Evolutionary conservation across 2,888 invertebrate species (phyloP).

Genomic region (Flabesymbios commensalis): DNA sequence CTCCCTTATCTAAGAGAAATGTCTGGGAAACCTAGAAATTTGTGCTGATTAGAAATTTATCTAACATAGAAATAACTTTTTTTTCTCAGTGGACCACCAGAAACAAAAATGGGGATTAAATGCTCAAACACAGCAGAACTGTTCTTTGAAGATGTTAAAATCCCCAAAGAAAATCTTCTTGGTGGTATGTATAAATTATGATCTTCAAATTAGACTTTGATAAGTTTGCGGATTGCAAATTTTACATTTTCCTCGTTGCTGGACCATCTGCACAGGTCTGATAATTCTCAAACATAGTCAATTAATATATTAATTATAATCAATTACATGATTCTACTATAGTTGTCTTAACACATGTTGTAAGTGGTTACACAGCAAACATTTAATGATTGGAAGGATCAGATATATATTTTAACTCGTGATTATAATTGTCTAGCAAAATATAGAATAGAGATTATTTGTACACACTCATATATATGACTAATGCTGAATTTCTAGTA

Average conservation of each 20-base stretch:
- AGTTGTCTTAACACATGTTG: not conserved
- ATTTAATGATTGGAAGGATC: too few species aligned
- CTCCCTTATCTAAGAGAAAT: not conserved
- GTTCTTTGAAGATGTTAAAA: slow-evolving; percentile 68
- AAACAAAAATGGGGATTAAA: slow-evolving; percentile 67
- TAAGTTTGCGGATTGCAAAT: not conserved
- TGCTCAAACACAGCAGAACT: slow-evolving; percentile 64
- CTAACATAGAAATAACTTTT: too few species aligned
- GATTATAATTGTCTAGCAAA: too few species aligned
- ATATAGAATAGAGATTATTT: too few species aligned
- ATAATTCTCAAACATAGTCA: not conserved
- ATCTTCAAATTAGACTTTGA: not conserved
- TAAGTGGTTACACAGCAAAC: too few species aligned
- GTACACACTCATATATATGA: too few species aligned
- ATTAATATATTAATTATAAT: not conserved
- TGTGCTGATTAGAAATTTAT: too few species aligned
- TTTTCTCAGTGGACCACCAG: slow-evolving; percentile 57
- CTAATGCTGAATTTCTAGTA: not conserved
- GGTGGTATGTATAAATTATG: too few species aligned
- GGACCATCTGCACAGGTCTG: not conserved
- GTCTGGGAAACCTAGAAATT: too few species aligned
- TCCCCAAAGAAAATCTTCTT: slow-evolving; percentile 70
- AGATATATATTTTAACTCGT: too few species aligned
- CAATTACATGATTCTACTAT: not conserved
- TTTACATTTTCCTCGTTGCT: not conserved